These are phyloP conservation scores for Poeciliopsis infans DNA, from an alignment of 2,797 vertebrate genomes.

Conservation along the genomic window DNA sequence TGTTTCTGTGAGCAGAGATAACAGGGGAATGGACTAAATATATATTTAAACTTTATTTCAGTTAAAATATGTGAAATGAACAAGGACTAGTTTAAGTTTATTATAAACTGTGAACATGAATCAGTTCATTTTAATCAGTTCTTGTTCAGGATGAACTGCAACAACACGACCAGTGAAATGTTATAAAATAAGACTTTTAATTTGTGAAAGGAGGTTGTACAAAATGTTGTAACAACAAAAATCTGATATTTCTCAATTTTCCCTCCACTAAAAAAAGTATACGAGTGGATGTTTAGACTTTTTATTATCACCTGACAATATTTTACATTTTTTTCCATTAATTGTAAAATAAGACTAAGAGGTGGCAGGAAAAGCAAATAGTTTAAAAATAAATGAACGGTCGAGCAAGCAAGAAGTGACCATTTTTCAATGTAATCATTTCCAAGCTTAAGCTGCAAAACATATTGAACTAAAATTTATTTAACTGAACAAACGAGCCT, in stretches of 20 bases:
- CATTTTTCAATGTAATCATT: not conserved
- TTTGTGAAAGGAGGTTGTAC: not conserved
- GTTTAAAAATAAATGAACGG: not conserved
- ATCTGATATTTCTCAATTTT: not conserved
- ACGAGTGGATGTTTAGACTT: not conserved
- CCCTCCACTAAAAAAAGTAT: not conserved
- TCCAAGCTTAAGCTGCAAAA: not conserved
- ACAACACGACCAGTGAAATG: not conserved
- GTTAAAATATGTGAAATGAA: not conserved
- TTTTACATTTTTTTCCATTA: not conserved
- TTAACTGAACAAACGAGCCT: slow-evolving; percentile 3
- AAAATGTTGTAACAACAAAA: not conserved
- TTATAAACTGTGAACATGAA: not conserved
- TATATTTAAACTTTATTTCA: not conserved
- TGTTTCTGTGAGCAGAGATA: not conserved
- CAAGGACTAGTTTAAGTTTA: not conserved
- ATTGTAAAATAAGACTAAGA: not conserved
- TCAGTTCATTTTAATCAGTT: not conserved
- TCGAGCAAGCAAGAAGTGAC: not conserved
- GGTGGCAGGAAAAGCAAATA: not conserved
- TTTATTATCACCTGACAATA: not conserved
- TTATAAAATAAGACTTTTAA: not conserved
- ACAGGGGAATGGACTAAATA: not conserved
- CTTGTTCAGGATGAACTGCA: not conserved
- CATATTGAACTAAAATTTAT: not conserved